phyloP scores from a whole-genome alignment of 2,797 vertebrate species.

The Alauda arvensis region DNA sequence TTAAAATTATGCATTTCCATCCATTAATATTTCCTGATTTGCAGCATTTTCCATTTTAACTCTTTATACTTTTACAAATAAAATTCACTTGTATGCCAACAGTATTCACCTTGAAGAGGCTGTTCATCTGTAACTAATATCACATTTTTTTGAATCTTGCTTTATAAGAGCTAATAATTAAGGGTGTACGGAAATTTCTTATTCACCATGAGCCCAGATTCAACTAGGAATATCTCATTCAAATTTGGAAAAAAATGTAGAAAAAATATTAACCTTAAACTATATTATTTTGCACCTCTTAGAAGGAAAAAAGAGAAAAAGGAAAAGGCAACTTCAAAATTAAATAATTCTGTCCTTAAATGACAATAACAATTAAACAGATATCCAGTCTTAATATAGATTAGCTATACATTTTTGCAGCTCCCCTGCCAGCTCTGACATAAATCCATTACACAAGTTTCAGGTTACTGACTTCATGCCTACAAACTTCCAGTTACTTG shows the following conservation, averaged over 20 bases:
- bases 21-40: not conserved
- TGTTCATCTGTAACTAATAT: not conserved
- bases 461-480: conserved; percentile 77
- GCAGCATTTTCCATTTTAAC: not conserved
- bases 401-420: conserved; percentile 82
- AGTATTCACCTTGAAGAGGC: not conserved
- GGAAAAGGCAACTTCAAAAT: conserved; percentile 20
- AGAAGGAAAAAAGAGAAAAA: not conserved
- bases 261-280: not conserved
- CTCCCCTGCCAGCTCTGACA: conserved; percentile 78
- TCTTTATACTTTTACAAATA: not conserved
- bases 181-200: not conserved
- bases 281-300: not conserved
- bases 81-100: not conserved
- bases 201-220: not conserved
- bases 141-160: not conserved
- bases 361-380: conserved; percentile 59
- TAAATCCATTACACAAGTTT: conserved; percentile 76
- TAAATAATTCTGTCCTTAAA: conserved; percentile 51
- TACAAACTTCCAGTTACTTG: conserved; percentile 58
- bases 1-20: not conserved
- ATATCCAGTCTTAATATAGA: conserved; percentile 68
- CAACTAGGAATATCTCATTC: not conserved
- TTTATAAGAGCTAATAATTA: not conserved
- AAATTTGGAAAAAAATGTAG: not conserved